phyloP scores from a whole-genome alignment of 1,140 invertebrate species.

The Rhyacophila brunnea region DNA sequence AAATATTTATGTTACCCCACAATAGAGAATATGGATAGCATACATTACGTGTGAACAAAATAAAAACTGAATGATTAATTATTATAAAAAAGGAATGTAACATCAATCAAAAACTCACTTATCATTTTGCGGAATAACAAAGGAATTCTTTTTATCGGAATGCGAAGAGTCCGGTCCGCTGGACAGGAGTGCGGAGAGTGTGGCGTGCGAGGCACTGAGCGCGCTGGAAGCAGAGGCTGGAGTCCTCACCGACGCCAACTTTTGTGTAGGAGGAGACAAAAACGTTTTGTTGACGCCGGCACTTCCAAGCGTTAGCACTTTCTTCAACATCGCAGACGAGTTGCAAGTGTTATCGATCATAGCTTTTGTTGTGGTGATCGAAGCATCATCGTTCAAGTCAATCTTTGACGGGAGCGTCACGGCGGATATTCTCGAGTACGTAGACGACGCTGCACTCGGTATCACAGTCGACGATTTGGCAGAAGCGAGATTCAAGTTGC shows the following conservation, averaged over 20 bases:
- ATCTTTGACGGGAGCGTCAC: slow-evolving; percentile 21
- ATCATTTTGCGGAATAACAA: slow-evolving; percentile 9
- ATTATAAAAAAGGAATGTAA: no score
- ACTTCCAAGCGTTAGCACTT: slow-evolving; percentile 51
- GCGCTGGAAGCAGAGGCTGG: slow-evolving; percentile 42
- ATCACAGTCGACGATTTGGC: slow-evolving; percentile 8
- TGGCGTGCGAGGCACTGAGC: slow-evolving; percentile 52
- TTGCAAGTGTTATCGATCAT: slow-evolving; percentile 54
- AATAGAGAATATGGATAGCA: no score
- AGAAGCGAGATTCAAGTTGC: slow-evolving; percentile 7
- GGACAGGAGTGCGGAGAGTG: slow-evolving; percentile 48
- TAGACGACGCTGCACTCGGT: slow-evolving; percentile 11
- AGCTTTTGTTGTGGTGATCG: slow-evolving; percentile 45
- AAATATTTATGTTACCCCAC: no score
- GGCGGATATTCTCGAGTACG: slow-evolving; percentile 9
- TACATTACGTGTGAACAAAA: no score
- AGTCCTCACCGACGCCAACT: slow-evolving; percentile 34
- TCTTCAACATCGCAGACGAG: slow-evolving; percentile 54
- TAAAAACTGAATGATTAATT: no score
- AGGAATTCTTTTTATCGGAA: slow-evolving; percentile 42
- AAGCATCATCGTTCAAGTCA: slow-evolving; percentile 28
- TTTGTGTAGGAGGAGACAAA: slow-evolving; percentile 54
- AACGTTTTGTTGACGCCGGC: slow-evolving; percentile 50
- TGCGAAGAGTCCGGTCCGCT: slow-evolving; percentile 41
- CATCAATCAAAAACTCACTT: slow-evolving; percentile 14